phyloP scores from a whole-genome alignment of 2,113 vertebrate genomes.

The Hydrolagus affinis region DNA sequence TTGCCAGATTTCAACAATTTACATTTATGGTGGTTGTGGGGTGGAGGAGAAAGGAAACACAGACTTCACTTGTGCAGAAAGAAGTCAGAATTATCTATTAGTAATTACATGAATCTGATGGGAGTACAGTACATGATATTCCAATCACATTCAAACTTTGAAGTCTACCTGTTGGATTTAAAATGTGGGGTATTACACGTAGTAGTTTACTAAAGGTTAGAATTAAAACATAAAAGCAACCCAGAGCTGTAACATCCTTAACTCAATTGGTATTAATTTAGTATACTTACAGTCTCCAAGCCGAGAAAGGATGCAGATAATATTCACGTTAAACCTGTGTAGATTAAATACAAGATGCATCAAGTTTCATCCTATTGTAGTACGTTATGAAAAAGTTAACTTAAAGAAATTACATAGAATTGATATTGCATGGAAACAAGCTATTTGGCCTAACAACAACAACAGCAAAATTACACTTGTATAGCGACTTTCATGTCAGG shows the following conservation, averaged over 20 bases:
- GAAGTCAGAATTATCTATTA: neutral
- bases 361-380: neutral
- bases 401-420: no score
- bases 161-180: neutral
- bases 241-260: conserved; percentile 15
- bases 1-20: no score
- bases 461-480: no score
- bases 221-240: conserved; percentile 4
- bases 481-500: no score
- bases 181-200: neutral
- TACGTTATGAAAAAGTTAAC: neutral
- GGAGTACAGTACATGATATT: neutral
- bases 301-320: conserved; percentile 14
- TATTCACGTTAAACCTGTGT: neutral
- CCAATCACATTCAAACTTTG: neutral
- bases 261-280: conserved; percentile 16
- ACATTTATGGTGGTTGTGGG: no score
- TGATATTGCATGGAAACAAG: no score
- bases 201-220: neutral
- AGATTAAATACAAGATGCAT: neutral
- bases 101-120: neutral
- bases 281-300: conserved; percentile 17
- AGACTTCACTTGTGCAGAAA: no score
- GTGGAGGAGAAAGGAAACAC: no score
- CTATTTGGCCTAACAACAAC: no score